Conservation (phyloP, 2,797 vertebrate genomes). For the Enteromius fasciolatus region DNA sequence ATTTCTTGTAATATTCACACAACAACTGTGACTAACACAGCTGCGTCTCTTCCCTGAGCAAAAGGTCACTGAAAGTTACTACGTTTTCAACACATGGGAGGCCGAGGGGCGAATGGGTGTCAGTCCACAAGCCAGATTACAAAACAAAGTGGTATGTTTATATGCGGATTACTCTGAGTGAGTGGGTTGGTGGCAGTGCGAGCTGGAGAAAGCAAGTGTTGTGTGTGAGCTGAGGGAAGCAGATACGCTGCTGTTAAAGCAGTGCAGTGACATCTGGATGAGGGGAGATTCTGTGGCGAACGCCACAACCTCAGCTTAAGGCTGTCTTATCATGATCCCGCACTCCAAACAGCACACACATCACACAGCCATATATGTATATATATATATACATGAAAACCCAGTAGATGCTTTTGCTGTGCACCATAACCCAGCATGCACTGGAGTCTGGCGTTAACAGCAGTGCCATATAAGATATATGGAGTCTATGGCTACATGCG, state of each 20-base stretch:
- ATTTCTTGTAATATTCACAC: background rate
- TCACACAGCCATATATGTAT: slow-evolving; percentile 12
- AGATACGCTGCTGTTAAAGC: slow-evolving; percentile 57
- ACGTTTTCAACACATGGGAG: slow-evolving; percentile 7
- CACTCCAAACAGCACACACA: slow-evolving; percentile 55
- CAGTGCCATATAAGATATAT: slow-evolving; percentile 25
- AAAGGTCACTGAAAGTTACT: slow-evolving; percentile 9
- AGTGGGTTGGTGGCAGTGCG: slow-evolving; percentile 9
- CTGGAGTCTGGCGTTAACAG: background rate
- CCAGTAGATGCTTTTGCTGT: background rate
- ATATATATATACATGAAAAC: background rate
- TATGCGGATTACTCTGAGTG: slow-evolving; percentile 66
- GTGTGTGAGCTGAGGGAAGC: background rate
- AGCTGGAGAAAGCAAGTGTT: background rate
- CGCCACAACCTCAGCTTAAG: slow-evolving; percentile 66
- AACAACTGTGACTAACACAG: background rate
- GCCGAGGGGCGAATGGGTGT: background rate
- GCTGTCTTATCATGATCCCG: slow-evolving; percentile 72
- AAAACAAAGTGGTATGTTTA: slow-evolving; percentile 73
- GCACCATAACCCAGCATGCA: background rate
- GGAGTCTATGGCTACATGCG: slow-evolving; percentile 15
- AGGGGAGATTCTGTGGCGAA: slow-evolving; percentile 60
- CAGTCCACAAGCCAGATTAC: slow-evolving; percentile 62
- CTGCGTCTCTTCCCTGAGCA: background rate
- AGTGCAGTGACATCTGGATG: slow-evolving; percentile 72